Evolutionary conservation across 53 echinoderm and acorn worm genomes (phyloP), one percentile per base, ranked within the genome.

Genomic region (Echinometra lucunter): DNA sequence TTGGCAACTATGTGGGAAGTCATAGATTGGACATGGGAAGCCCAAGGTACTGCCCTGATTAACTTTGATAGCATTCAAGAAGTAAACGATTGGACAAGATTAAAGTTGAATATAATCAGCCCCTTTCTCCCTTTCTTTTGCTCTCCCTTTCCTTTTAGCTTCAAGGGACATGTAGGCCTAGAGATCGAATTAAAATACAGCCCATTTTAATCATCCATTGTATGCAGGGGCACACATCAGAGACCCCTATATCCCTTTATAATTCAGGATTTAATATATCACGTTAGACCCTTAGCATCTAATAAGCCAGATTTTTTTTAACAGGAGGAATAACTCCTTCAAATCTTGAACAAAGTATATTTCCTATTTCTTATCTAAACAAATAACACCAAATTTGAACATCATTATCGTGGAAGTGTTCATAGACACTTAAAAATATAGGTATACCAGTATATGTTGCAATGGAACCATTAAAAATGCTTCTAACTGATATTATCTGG

Each of bases 61-160:
- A 78, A 78, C 38, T 78, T 38, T 38, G 78, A 78, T 40, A 78
- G 78, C 19, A 78, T 78, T 78, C 40, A 78, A 78, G 78, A 78
- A 78, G 28, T 42, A 38, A 78, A 78, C 42, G 78, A 78, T 78
- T 78, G 78, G 42, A 42, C 78, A 38, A 78, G 78, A 78, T 78
- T 78, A 78, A 78, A 78, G 42, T 42, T 78, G 38, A 38, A 78
- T 78, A 19, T 40, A 78, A 42, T 35, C 78, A 78, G 21, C 78
- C 78, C 38, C 78, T 42, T 42, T 78, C 78, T 38, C 78, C 78
- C 78, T 78, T 42, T 78, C 78, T 8, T 23, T 42, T 78, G 38
- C 21, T 42, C 4, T 35, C 42, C 38, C 5, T 42, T 6, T 6
- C 16, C 42, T 42, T 75, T 19, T 40, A 40, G 78, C 78, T 42